Evolutionary conservation across 2,888 invertebrate species (phyloP).

Genomic region (Netelia inedita): DNA sequence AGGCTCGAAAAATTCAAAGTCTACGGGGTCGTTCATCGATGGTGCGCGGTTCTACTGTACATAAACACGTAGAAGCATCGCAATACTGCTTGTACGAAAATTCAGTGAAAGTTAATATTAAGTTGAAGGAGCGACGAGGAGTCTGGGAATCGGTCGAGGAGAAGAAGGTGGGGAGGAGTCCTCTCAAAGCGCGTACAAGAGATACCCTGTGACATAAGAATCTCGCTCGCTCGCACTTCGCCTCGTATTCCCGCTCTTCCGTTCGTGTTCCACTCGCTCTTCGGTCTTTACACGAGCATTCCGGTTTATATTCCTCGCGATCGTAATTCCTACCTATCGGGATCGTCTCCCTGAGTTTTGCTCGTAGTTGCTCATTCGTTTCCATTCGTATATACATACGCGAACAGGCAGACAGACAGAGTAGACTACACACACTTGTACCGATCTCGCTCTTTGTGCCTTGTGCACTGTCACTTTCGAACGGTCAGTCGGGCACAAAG

Average conservation of each 20-base stretch:
- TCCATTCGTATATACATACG: background rate
- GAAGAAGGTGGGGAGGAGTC: background rate
- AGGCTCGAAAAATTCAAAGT: background rate
- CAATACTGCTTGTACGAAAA: constrained; percentile 64
- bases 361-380: constrained; percentile 61
- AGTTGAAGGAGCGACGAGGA: constrained; percentile 71
- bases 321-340: constrained; percentile 77
- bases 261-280: constrained; percentile 2
- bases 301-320: constrained; percentile 60
- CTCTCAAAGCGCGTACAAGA: constrained; percentile 38
- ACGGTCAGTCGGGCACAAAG: constrained; percentile 80
- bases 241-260: constrained; percentile 44
- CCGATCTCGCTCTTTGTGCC: constrained; percentile 57
- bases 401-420: too few species aligned
- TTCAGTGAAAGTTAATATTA: constrained; percentile 81
- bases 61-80: background rate
- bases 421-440: background rate
- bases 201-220: constrained; percentile 74
- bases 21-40: background rate
- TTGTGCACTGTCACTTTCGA: constrained; percentile 83
- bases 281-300: constrained; percentile 20
- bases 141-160: constrained; percentile 69
- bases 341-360: constrained; percentile 75
- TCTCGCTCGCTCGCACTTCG: constrained; percentile 54
- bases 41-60: background rate